Percentiles rank a stretch among this genome's conserved stretches.
phyloP scores from a whole-genome alignment of 2,113 vertebrate genomes.

The Nicator chloris region DNA sequence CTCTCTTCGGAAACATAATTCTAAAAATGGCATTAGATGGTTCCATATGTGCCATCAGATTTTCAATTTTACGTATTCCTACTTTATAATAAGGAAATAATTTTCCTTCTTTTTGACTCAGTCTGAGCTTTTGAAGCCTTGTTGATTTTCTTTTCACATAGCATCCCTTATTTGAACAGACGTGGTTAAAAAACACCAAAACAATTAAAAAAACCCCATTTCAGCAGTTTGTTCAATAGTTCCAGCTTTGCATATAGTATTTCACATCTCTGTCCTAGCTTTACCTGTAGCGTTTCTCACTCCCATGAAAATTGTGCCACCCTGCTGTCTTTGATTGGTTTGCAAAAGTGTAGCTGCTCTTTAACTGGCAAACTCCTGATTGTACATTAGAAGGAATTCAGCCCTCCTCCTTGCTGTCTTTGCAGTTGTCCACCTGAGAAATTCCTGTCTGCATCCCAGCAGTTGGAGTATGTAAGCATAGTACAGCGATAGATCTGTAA shows the following conservation, averaged over 20 bases:
- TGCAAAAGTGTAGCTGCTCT: not conserved
- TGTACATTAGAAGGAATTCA: not conserved
- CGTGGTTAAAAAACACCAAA: not conserved
- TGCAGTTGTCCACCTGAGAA: not conserved
- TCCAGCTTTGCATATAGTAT: not conserved
- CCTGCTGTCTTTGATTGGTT: not conserved
- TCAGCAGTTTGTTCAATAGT: not conserved
- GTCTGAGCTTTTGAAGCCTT: not conserved
- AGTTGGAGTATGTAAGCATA: not conserved
- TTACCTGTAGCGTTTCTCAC: not conserved
- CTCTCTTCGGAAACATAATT: not conserved
- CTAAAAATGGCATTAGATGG: not conserved
- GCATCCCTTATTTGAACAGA: not conserved
- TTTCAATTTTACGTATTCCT: not conserved
- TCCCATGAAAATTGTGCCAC: not conserved
- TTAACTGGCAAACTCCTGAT: not conserved
- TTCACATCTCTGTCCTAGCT: not conserved
- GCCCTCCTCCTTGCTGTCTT: not conserved
- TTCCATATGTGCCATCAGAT: not conserved
- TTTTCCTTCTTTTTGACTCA: not conserved
- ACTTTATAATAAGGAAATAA: not conserved
- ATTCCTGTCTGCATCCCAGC: not conserved
- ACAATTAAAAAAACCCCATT: not conserved
- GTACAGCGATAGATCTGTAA: not conserved
- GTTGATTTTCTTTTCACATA: not conserved